Base-by-base conservation (phyloP, 2,113 vertebrate genomes). In the Sander lucioperca region DNA sequence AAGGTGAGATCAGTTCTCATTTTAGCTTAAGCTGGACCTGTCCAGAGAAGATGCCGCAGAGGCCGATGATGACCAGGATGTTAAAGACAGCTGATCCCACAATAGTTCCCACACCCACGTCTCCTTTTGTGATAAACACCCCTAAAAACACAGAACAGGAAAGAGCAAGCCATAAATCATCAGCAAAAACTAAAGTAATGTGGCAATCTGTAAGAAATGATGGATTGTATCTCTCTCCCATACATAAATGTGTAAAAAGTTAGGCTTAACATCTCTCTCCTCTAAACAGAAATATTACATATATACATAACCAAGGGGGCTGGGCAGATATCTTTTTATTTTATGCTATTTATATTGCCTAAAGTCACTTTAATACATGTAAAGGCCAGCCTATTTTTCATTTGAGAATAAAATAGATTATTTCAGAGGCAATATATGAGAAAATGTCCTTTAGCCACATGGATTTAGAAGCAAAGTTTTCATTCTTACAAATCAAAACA, bases 31-130 rank as follows among this genome's bases (percentile, higher is more conserved):
- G 47, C 27, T 33, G 5, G 89, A 96, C 95, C 94, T 95, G 95
- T 76, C 91, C 88, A 19, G 95, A 21, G 62, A 96, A 96, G 71
- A 96, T 94, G 57, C 95, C 96, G 68, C 96, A 96, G 59, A 96
- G 76, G 21, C 96, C 96, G 16, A 96, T 96, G 86, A 96, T 96
- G 76, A 96, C 94, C 66, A 96, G 91, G 86, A 96, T 93, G 88
- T 96, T 96, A 84, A 96, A 96, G 68, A 96, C 96, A 11, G 96
- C 96, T 25, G 95, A 96, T 61, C 96, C 96, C 54, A 96, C 95
- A 2, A 96, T 96, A 16, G 96, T 96, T 66, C 96, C 95, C 21
- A 96, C 94, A 1, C 96, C 96, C 1, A 96, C 93, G 9, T 96
- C 95, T 67, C 96, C 95, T 82, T 96, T 95, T 8, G 96, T 96